Base-by-base conservation (phyloP, 2,113 vertebrate genomes). In the Sinocyclocheilus maitianheensis region DNA sequence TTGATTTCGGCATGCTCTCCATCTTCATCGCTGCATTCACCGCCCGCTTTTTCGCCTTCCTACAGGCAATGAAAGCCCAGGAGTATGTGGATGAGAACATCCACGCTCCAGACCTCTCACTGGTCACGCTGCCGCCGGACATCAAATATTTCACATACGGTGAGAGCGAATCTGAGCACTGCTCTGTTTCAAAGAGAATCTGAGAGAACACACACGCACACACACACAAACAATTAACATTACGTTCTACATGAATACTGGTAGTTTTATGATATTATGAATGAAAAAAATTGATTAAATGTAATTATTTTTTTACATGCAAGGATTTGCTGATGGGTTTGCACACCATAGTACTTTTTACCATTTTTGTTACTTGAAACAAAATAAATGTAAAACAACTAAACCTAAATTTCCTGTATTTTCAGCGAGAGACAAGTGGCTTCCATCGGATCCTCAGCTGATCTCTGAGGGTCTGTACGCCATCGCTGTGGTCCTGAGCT, bases 401-500 rank as follows among this genome's bases (percentile, higher is more conserved):
- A 53, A 53, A 53, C 14, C 4, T 1, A 53, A 16, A 53, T 55
- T 20, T 60, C 7, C 58, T n/a, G 20, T 62, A n/a, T 62, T 62
- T n/a, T n/a, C 69, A 97, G 97, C 97, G 74, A 95, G 97, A 93
- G 96, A 97, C 84, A 97, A 96, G 91, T 97, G 97, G 97, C 94
- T 97, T 24, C 97, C 97, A 51, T 97, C 97, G 34, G 97, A 97
- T 93, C 97, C 97, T 55, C 97, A 97, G 93, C 96, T 97, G 87
- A 97, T 97, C 90, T 97, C 96, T 0, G 97, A 97, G 92, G 97
- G 97, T 74, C 95, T 97, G 77, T 97, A 97, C 37, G 96, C 97
- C 84, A 97, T 97, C 34, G 97, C 97, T 0, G 96, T 97, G 0
- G 97, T 97, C 67, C 96, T 97, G 74, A 97, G 97, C 91, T 97